phyloP scores from a whole-genome alignment of 2,888 invertebrate species.

The Agonopterix alstromeriana region DNA sequence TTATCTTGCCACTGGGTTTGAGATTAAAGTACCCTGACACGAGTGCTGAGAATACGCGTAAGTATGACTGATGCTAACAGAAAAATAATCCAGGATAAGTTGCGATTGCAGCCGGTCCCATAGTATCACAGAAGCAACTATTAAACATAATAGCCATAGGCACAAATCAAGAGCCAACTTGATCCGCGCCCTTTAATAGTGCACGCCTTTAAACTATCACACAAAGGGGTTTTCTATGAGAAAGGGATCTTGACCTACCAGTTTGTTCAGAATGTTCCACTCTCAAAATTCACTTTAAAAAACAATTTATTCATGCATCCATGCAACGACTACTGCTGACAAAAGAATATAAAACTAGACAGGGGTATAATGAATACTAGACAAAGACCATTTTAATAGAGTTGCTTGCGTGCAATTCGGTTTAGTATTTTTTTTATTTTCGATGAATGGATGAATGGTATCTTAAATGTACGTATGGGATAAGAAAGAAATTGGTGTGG shows the following conservation, averaged over 20 bases:
- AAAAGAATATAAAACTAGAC: slow-evolving; percentile 74
- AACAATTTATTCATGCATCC: slow-evolving; percentile 75
- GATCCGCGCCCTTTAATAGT: slow-evolving; percentile 66
- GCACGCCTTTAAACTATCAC: slow-evolving; percentile 65
- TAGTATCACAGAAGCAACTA: neutral
- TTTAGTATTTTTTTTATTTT: slow-evolving; percentile 44
- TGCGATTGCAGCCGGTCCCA: slow-evolving; percentile 1
- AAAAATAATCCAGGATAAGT: slow-evolving; percentile 8
- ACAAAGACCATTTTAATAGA: slow-evolving; percentile 68
- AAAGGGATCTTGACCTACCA: slow-evolving; percentile 76
- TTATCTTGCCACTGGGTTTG: no score
- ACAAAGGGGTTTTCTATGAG: slow-evolving; percentile 72
- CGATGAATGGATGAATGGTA: slow-evolving; percentile 28
- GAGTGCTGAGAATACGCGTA: no score
- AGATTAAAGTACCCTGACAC: no score
- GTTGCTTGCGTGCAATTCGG: slow-evolving; percentile 67
- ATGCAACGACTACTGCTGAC: slow-evolving; percentile 61
- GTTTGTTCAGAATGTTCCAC: slow-evolving; percentile 64
- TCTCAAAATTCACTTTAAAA: slow-evolving; percentile 49
- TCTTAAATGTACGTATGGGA: slow-evolving; percentile 7
- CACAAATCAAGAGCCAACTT: slow-evolving; percentile 45
- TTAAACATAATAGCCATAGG: slow-evolving; percentile 10
- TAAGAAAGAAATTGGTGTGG: slow-evolving; percentile 6
- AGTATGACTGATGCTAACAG: neutral
- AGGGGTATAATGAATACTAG: slow-evolving; percentile 74